phyloP scores from a whole-genome alignment of 2,797 vertebrate genomes.

The Prionace glauca region DNA sequence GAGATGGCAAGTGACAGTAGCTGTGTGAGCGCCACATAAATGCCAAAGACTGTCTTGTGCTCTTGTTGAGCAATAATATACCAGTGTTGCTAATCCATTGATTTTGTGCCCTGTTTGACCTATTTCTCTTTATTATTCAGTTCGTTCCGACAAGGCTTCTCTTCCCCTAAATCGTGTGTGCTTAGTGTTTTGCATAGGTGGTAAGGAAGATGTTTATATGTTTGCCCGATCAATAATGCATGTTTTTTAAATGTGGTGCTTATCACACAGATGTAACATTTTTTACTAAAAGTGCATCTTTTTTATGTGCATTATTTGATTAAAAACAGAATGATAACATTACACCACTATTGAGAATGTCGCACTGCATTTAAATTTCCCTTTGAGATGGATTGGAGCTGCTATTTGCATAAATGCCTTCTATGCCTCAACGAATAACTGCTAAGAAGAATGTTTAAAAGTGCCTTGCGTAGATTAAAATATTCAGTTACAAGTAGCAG shows the following conservation, averaged over 20 bases:
- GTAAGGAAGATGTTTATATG: slow-evolving; percentile 60
- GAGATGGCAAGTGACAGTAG: background rate
- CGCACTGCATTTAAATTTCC: slow-evolving; percentile 60
- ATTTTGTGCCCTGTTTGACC: slow-evolving; percentile 48
- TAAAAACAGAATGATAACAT: slow-evolving; percentile 61
- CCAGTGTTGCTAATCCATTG: slow-evolving; percentile 38
- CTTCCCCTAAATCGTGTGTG: slow-evolving; percentile 81
- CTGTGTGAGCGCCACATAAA: slow-evolving; percentile 11
- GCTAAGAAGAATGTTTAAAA: background rate
- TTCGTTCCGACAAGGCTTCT: slow-evolving; percentile 72
- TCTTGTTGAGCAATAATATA: background rate
- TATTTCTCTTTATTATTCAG: slow-evolving; percentile 75
- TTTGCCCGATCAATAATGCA: slow-evolving; percentile 57
- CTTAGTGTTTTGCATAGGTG: slow-evolving; percentile 84
- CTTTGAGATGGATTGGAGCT: slow-evolving; percentile 13
- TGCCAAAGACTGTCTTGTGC: background rate
- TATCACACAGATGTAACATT: slow-evolving; percentile 48
- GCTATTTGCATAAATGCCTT: background rate
- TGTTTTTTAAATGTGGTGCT: slow-evolving; percentile 51
- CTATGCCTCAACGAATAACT: background rate
- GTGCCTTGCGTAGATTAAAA: background rate
- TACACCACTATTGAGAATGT: slow-evolving; percentile 69
- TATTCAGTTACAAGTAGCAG: background rate
- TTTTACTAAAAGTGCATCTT: slow-evolving; percentile 46
- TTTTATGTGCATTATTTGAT: slow-evolving; percentile 48